A percentile compares a stretch with the other conserved stretches of the same genome.
phyloP scores from a whole-genome alignment of 2,797 vertebrate genomes.

The Kryptolebias ocellatus region DNA sequence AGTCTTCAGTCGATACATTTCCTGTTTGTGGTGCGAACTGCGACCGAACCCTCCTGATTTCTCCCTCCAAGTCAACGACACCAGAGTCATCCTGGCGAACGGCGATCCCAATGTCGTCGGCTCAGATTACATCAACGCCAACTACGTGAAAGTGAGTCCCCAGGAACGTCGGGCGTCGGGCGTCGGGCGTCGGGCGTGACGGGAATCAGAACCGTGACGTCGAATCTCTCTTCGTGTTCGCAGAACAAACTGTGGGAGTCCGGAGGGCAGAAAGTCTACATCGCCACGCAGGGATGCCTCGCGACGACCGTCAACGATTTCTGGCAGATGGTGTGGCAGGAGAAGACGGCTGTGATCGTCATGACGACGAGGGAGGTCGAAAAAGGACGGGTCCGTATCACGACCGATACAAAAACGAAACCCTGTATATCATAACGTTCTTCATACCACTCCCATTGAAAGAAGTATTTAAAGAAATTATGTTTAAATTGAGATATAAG shows the following conservation, averaged over 20 bases:
- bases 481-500: too few species aligned
- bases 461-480: too few species aligned
- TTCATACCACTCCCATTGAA: too few species aligned
- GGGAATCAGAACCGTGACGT: too few species aligned
- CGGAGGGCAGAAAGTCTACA: conserved; percentile 86
- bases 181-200: too few species aligned
- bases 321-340: conserved; percentile 99
- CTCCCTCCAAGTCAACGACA: conserved; percentile 88
- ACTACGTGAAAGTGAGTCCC: conserved; percentile 88
- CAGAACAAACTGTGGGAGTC: conserved; percentile 78
- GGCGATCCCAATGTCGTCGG: conserved; percentile 85
- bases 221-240: neutral
- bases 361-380: conserved; percentile 98
- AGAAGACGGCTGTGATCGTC: conserved; percentile 89
- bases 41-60: conserved; percentile 12
- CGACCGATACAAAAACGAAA: neutral
- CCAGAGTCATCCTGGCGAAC: conserved; percentile 87
- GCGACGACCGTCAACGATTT: conserved; percentile 90
- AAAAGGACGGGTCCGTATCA: conserved; percentile 91
- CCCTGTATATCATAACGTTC: too few species aligned
- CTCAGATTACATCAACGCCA: conserved; percentile 96
- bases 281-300: conserved; percentile 94
- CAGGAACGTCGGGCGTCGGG: neutral
- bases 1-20: neutral
- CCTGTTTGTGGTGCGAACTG: neutral